A percentile compares a stretch with the other conserved stretches of the same genome.
Evolutionary conservation across 2,888 invertebrate species (phyloP).

Genomic region (Onthophagus sagittarius): DNA sequence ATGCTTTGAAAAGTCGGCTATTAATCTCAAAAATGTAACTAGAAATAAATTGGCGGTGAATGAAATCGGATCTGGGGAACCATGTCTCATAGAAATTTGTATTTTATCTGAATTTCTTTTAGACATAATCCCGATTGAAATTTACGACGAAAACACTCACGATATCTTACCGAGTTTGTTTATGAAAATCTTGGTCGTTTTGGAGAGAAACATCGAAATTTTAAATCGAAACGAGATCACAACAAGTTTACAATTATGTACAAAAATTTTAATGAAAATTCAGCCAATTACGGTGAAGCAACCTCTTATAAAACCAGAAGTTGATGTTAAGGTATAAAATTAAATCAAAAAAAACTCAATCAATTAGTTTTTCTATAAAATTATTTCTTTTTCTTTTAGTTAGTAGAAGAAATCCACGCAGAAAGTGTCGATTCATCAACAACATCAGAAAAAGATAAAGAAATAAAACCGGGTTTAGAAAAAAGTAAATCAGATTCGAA

Average conservation of each 20-base stretch:
- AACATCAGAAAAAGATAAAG: background rate
- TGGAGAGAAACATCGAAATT: conserved; percentile 55
- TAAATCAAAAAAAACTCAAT: conserved; percentile 7
- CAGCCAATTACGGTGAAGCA: conserved; percentile 58
- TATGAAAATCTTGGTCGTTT: conserved; percentile 59
- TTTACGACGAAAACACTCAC: conserved; percentile 71
- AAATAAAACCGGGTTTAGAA: conserved; percentile 46
- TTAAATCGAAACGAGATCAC: conserved; percentile 62
- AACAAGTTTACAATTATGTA: conserved; percentile 63
- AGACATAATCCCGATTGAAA: conserved; percentile 71
- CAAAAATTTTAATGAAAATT: conserved; percentile 70
- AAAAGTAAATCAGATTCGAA: conserved; percentile 67
- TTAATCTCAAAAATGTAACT: conserved; percentile 34
- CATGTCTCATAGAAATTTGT: conserved; percentile 66
- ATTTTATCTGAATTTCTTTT: conserved; percentile 69
- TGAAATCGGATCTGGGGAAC: conserved; percentile 62
- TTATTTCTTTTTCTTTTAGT: too few species aligned
- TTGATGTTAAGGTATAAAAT: conserved; percentile 28
- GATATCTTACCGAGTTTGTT: conserved; percentile 76
- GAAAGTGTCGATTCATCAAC: background rate
- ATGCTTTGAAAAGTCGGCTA: conserved; percentile 54
- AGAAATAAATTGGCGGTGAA: conserved; percentile 33
- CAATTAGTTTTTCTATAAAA: background rate
- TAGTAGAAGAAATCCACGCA: background rate
- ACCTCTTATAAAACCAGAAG: conserved; percentile 23